Base-by-base conservation (phyloP, 92 coral and sea anemone genomes). In the Metridium senile region DNA sequence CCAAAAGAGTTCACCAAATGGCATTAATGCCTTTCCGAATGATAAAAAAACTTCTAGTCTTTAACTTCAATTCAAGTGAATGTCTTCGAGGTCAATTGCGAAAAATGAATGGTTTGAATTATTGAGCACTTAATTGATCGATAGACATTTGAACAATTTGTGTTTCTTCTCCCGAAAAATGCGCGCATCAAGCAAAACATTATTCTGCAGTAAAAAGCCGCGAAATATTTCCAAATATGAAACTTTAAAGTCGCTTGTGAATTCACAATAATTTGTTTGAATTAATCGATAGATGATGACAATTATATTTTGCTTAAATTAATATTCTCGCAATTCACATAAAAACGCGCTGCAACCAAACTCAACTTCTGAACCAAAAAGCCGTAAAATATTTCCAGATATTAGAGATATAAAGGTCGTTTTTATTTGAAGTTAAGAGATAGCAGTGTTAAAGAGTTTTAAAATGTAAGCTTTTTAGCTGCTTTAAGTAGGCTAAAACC, bases 401-500 rank as follows among this genome's bases (percentile, higher is more conserved):
- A 16, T 2, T 54, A 2, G 4, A n/a, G 9, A 21, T 2, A 54
- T 59, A 22, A 19, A 6, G 1, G 32, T 59, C 65, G 31, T 8
- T 4, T 21, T 59, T 59, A 10, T 16, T 19, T 54, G 26, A 28
- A 16, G 51, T 20, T 22, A 26, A n/a, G 26, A 32, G 78, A 57
- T 73, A 31, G 25, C 54, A 33, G 35, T 58, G 53, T 58, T 73
- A 57, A 57, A 33, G 68, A 58, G 76, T 45, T 71, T 62, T 53
- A 28, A 17, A 31, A 0, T 26, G 54, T 33, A 73, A 63, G 65
- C 59, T 62, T 33, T 73, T 73, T n/a, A 73, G 66, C 34, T 27
- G 26, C 8, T 21, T 25, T 22, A 30, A 73, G 68, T 58, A 67
- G 61, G 68, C 53, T 73, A 51, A 73, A 16, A 29, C 11, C 34